These are phyloP conservation scores for Mythimna vitellina DNA, from an alignment of 2,888 invertebrate species.

Conservation along the genomic window DNA sequence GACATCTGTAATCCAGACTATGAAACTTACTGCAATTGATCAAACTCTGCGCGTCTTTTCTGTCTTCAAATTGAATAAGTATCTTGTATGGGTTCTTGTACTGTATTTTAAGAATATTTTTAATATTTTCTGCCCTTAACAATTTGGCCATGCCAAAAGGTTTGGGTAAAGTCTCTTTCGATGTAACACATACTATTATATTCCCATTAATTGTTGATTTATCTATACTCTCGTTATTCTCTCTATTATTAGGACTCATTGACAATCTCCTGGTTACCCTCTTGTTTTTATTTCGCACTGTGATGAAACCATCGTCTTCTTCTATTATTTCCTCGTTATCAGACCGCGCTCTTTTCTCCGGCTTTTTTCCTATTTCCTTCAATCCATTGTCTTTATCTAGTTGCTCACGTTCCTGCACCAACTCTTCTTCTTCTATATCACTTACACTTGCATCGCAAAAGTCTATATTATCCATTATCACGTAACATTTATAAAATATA, in stretches of 20 bases:
- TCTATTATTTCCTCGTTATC: neutral
- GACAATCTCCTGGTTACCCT: no score
- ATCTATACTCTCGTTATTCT: no score
- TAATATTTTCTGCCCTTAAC: conserved; percentile 5
- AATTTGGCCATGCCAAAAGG: conserved; percentile 4
- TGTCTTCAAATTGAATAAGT: neutral
- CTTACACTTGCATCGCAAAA: no score
- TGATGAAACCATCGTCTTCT: neutral
- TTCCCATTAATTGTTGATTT: no score
- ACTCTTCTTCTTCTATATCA: no score
- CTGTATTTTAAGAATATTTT: conserved; percentile 2
- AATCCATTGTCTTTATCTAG: no score
- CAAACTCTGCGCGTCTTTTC: neutral
- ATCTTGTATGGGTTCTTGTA: neutral
- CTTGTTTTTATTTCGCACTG: no score
- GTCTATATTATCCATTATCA: no score
- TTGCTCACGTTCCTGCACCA: no score
- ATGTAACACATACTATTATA: no score
- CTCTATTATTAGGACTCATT: no score
- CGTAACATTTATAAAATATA: no score
- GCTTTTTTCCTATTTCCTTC: neutral
- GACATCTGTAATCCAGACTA: neutral
- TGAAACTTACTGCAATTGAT: conserved; percentile 3
- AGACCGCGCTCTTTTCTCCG: neutral
- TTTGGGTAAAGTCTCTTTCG: neutral